Base-by-base conservation (phyloP, 1,140 invertebrate species). In the Agrilus planipennis region DNA sequence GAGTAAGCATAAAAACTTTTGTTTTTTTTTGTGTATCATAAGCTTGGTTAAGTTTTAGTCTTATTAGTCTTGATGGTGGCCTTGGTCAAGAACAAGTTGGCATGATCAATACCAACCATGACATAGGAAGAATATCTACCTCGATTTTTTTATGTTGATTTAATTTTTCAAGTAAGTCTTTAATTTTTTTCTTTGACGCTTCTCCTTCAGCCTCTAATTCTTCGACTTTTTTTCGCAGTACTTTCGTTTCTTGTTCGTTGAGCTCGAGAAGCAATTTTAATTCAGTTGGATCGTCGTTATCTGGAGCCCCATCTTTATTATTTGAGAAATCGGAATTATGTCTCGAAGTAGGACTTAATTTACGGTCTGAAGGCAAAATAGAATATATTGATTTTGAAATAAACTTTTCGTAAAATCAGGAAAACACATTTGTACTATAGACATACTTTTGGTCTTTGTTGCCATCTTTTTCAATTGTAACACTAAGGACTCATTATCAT, bases 391-490 rank as follows among this genome's bases (percentile, higher is more conserved):
- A 16, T 17, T 4, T 9, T 17, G 4, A 6, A 34, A 34, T 34
- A n/a, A n/a, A n/a, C n/a, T 4, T 36, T 36, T 21, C 21, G 17
- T n/a, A 36, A 32, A 20, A 10, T 21, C 19, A 15, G n/a, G n/a
- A 36, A 23, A 16, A 36, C 23, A 16, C 20, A 21, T 21, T 36
- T 36, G 17, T 15, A 23, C 2, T 20, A 21, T 20, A 46, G 31
- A 36, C 75, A 64, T 80, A 81, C 78, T 80, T 79, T 73, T 77
- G 63, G 79, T 75, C 69, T 79, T 79, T 58, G 77, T 78, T 64
- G 85, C 85, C 82, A 92, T 86, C 78, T 89, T 91, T 75, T 90
- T 89, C 57, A 93, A 75, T 72, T 92, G 89, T 65, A 88, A 72
- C 60, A 84, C 78, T 64, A 93, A 72, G 41, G 82, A 85, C 66